These are phyloP conservation scores for Ctenomys sociabilis DNA, from an alignment of 2,113 vertebrate species.

Conservation along the genomic window DNA sequence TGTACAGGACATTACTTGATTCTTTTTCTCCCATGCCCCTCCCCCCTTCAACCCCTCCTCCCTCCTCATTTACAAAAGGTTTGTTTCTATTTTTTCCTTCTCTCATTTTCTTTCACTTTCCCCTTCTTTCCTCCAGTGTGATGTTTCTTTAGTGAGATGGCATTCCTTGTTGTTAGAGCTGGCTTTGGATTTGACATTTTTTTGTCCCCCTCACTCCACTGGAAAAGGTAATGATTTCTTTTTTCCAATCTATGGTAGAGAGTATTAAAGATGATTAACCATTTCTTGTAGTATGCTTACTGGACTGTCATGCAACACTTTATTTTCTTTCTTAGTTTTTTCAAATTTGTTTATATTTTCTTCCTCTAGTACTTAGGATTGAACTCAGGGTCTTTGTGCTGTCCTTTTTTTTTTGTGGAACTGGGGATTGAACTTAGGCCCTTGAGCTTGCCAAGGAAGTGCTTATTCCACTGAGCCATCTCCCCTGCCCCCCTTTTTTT, in stretches of 20 bases:
- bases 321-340: neutral
- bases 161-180: neutral
- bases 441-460: no score
- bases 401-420: neutral
- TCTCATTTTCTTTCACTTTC: no score
- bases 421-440: no score
- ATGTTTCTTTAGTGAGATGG: neutral
- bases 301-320: neutral
- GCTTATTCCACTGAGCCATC: no score
- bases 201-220: neutral
- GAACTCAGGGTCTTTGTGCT: neutral
- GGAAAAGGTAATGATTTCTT: neutral
- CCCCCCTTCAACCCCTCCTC: no score
- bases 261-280: neutral
- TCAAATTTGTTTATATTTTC: neutral
- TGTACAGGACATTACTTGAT: no score
- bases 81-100: no score
- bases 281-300: neutral
- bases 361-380: neutral
- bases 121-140: no score
- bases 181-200: neutral
- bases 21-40: no score
- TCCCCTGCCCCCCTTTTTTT: no score
- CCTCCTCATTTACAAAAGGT: no score
- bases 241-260: neutral